A percentile compares a stretch with the other conserved stretches of the same genome.
phyloP scores from a whole-genome alignment of 2,797 vertebrate genomes.

The Lutjanus campechanus region DNA sequence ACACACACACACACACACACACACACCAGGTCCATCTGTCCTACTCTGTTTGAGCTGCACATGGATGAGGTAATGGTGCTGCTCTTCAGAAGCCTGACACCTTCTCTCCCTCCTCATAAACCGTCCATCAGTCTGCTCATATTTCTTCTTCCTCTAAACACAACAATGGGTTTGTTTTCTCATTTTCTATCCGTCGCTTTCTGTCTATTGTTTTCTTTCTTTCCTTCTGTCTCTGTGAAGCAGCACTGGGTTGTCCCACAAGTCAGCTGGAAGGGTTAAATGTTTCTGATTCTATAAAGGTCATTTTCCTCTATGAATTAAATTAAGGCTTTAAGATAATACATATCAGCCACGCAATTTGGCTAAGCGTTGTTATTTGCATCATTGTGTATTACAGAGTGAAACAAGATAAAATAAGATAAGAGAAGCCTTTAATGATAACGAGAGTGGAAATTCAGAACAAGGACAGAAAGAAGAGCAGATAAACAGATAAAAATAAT shows the following conservation, averaged over 20 bases:
- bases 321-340: too few relatives aligned
- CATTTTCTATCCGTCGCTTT: not conserved
- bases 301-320: too few relatives aligned
- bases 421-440: too few relatives aligned
- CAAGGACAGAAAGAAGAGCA: too few relatives aligned
- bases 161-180: not conserved
- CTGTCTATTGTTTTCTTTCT: not conserved
- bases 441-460: too few relatives aligned
- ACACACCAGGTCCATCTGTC: constrained; percentile 66
- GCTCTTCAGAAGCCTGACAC: constrained; percentile 51
- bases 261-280: not conserved
- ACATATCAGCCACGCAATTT: too few relatives aligned
- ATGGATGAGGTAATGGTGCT: constrained; percentile 80
- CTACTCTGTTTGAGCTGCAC: constrained; percentile 59
- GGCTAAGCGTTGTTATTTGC: too few relatives aligned
- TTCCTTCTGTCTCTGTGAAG: not conserved
- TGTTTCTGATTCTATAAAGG: not conserved
- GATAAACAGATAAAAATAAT: too few relatives aligned
- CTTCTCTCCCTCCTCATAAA: constrained; percentile 33
- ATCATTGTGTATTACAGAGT: too few relatives aligned
- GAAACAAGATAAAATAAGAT: too few relatives aligned
- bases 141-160: not conserved
- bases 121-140: constrained; percentile 24
- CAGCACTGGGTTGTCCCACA: not conserved
- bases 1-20: constrained; percentile 20